Conservation (phyloP, 2,113 vertebrate species). For the Sapajus apella region DNA sequence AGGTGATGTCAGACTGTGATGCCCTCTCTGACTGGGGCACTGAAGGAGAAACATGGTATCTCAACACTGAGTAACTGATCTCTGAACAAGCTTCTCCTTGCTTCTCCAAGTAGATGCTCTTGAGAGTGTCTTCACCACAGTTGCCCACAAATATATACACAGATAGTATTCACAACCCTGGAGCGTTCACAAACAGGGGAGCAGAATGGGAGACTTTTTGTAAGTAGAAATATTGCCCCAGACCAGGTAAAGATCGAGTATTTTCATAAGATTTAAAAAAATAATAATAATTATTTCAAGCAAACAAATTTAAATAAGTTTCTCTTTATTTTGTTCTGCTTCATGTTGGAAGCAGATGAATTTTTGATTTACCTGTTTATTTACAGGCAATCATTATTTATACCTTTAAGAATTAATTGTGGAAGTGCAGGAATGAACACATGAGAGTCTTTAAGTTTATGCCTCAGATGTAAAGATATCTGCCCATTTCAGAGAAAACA, state of each 20-base stretch:
- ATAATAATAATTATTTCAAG: slow-evolving; percentile 37
- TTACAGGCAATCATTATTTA: slow-evolving; percentile 7
- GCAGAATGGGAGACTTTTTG: background rate
- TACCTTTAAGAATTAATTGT: slow-evolving; percentile 12
- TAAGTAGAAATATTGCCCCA: background rate
- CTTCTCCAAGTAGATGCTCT: background rate
- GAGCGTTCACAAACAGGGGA: background rate
- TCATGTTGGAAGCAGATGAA: background rate
- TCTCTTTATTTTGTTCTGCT: slow-evolving; percentile 2
- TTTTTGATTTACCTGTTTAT: background rate
- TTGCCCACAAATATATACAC: background rate
- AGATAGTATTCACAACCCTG: background rate
- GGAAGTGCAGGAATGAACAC: background rate
- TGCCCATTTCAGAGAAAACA: background rate
- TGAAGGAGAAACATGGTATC: background rate
- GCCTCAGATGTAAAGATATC: background rate
- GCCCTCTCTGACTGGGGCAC: background rate
- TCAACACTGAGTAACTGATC: background rate
- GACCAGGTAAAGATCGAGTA: background rate
- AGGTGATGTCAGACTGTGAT: background rate
- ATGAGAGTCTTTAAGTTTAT: background rate
- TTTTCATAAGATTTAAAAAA: background rate
- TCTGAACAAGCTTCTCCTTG: background rate
- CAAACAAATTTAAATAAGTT: background rate
- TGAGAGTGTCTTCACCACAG: background rate